Percentiles rank a stretch among this genome's conserved stretches.
Evolutionary conservation across 2,888 invertebrate species (phyloP).

Genomic region (Agrochola lota): DNA sequence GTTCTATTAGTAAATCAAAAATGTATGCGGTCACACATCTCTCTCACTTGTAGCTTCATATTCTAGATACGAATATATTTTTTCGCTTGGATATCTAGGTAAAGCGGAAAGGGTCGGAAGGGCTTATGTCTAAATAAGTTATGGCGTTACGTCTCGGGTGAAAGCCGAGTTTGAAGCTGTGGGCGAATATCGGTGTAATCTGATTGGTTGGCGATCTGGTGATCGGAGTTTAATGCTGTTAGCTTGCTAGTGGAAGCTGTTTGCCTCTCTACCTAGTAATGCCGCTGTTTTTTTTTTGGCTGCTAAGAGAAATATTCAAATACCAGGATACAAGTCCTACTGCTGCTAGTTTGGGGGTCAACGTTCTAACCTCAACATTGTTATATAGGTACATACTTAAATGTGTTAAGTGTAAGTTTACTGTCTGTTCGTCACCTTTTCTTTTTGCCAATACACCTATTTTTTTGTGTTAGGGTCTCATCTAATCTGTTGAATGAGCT

Average conservation of each 20-base stretch:
- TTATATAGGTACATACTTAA: background rate
- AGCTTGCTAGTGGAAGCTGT: background rate
- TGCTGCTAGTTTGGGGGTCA: background rate
- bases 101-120: constrained; percentile 23
- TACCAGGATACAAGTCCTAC: too few relatives aligned
- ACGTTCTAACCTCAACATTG: background rate
- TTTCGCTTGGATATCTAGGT: constrained; percentile 35
- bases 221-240: constrained; percentile 26
- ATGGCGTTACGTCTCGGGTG: constrained; percentile 32
- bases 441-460: too few relatives aligned
- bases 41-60: constrained; percentile 23
- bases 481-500: too few relatives aligned
- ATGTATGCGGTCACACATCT: constrained; percentile 50
- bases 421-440: background rate
- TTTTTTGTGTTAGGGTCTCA: background rate
- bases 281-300: background rate
- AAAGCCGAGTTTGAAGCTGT: constrained; percentile 20
- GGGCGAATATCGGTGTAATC: constrained; percentile 33
- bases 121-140: constrained; percentile 49
- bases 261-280: background rate
- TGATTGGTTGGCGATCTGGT: constrained; percentile 29
- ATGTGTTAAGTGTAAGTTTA: too few relatives aligned
- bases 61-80: constrained; percentile 43
- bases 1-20: constrained; percentile 56
- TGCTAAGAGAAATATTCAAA: background rate